These are phyloP conservation scores for Carposina sasakii DNA, from an alignment of 1,140 invertebrate genomes.

Conservation along the genomic window DNA sequence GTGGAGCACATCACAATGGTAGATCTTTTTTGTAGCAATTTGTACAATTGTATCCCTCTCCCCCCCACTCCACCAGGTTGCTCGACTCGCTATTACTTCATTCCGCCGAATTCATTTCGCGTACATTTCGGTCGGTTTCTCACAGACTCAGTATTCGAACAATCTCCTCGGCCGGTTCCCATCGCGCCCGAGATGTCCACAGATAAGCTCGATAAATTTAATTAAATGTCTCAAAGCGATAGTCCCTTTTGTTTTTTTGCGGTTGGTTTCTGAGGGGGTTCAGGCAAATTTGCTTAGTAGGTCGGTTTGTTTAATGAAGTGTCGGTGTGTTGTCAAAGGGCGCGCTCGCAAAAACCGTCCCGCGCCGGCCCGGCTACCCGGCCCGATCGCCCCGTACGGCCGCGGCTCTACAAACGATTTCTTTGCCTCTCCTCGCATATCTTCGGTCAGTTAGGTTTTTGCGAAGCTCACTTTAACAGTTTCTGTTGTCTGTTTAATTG, in stretches of 20 bases:
- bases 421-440: too few species aligned
- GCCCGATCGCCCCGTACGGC: too few species aligned
- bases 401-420: too few species aligned
- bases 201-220: conserved; percentile 66
- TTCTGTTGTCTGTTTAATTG: too few species aligned
- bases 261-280: conserved; percentile 8
- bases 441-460: too few species aligned
- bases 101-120: conserved; percentile 21
- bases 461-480: too few species aligned
- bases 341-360: conserved; percentile 14
- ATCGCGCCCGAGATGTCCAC: conserved; percentile 43
- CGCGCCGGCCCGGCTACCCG: conserved; percentile 10
- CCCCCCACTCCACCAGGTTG: too few species aligned
- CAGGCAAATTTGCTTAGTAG: conserved; percentile 52
- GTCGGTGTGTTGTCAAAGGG: too few species aligned
- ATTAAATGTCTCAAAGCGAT: conserved; percentile 43
- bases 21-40: conserved; percentile 35
- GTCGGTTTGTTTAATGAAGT: too few species aligned
- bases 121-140: conserved; percentile 35
- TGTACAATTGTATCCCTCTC: conserved; percentile 30
- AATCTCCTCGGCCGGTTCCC: conserved; percentile 47
- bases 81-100: conserved; percentile 24
- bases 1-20: too few species aligned
- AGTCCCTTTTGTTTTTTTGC: too few species aligned
- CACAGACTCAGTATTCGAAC: conserved; percentile 46